These are phyloP conservation scores for Phaethornis superciliosus DNA, from an alignment of 2,113 vertebrate species.

Conservation along the genomic window DNA sequence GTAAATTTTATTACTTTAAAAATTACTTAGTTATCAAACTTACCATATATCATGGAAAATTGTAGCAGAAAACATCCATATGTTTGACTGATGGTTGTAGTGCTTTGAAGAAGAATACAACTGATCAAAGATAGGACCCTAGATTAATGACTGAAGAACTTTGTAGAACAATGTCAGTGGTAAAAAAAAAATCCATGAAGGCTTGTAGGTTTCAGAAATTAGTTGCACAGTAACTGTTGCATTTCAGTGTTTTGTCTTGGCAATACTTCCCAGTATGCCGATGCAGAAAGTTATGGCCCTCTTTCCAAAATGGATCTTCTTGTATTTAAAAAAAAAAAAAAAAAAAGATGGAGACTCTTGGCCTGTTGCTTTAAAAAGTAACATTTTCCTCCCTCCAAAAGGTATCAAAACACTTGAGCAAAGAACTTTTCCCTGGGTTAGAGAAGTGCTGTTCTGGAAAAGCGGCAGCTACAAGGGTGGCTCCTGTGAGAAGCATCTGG, in stretches of 20 bases:
- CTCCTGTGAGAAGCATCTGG: too few relatives aligned
- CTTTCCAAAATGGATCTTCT: neutral
- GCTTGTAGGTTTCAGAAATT: neutral
- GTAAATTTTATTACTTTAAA: neutral
- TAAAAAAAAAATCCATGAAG: neutral
- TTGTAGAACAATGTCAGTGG: neutral
- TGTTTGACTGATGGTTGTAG: neutral
- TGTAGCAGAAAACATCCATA: neutral
- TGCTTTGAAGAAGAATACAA: neutral
- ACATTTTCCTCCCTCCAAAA: neutral
- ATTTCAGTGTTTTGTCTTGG: neutral
- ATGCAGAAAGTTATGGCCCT: neutral
- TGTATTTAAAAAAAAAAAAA: neutral
- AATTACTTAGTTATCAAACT: neutral
- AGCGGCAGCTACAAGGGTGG: too few relatives aligned
- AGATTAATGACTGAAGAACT: neutral
- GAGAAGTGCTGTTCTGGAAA: too few relatives aligned
- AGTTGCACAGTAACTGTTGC: neutral
- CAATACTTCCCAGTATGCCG: neutral
- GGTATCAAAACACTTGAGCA: neutral
- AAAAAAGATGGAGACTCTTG: neutral
- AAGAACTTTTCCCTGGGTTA: neutral
- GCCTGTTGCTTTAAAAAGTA: neutral
- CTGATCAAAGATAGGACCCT: neutral
- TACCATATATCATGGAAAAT: neutral